Base-by-base conservation (phyloP, 2,797 vertebrate genomes). In the Lophius americanus region DNA sequence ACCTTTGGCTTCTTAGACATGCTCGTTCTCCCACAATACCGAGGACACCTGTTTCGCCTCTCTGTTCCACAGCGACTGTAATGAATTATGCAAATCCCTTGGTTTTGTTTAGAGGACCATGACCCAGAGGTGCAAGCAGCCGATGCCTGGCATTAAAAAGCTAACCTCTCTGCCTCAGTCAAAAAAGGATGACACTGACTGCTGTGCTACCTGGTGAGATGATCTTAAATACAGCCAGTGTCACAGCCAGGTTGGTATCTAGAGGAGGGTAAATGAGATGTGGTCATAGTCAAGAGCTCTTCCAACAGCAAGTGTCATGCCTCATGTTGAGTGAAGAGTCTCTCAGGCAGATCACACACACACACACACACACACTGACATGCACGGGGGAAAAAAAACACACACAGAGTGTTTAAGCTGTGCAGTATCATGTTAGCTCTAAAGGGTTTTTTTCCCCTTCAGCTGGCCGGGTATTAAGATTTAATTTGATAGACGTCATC, bases 51-150 rank as follows among this genome's bases (percentile, higher is more conserved):
- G 84, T 85, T 82, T 66, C 60, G 76, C 82, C 83, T 80, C 79
- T 82, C 76, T 38, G 76, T 64, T 86, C 79, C 81, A 82, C 85
- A 78, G 85, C 64, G 56, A 90, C 83, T 81, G 78, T 81, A 81
- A 91, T 93, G 84, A 93, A 93, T 92, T 90, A 92, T 93, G 91
- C 87, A 93, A 90, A 92, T 88, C 86, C 86, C 75, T 76, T 76
- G 83, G 68, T 84, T 89, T 85, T 87, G 85, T 86, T 87, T 83
- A 85, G 82, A 84, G 82, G 69, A 79, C 83, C 72, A 76, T 91
- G 88, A 89, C 88, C 84, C 85, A 86, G 56, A 73, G 83, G 85
- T 87, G 85, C 66, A 74, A 80, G 83, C 87, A 84, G 86, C 85
- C 85, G 87, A 86, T 52, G 76, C 58, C 82, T 75, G 81, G 68